phyloP scores from a whole-genome alignment of 92 coral and sea anemone genomes.

The Porites cylindrica region DNA sequence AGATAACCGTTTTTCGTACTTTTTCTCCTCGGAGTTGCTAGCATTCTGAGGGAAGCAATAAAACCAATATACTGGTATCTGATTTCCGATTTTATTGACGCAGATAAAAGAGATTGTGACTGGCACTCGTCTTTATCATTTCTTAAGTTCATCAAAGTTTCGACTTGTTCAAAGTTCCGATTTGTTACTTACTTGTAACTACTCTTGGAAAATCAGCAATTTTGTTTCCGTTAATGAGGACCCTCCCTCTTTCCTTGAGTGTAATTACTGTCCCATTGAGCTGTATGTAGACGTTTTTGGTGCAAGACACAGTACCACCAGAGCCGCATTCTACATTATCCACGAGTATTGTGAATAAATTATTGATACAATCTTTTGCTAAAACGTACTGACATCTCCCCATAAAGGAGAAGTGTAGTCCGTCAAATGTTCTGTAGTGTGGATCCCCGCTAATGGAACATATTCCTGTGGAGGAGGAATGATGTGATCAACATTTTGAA shows the following conservation, averaged over 20 bases:
- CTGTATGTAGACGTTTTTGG: constrained; percentile 65
- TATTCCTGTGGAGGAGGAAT: constrained; percentile 51
- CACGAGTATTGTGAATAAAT: constrained; percentile 80
- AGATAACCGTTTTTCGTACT: too few relatives aligned
- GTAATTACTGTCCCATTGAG: constrained; percentile 72
- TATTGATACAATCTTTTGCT: constrained; percentile 79
- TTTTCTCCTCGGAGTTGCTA: too few relatives aligned
- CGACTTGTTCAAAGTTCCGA: too few relatives aligned
- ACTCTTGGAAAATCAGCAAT: constrained; percentile 63
- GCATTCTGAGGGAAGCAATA: too few relatives aligned
- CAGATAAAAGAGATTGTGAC: too few relatives aligned
- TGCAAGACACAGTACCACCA: constrained; percentile 73
- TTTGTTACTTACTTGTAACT: constrained; percentile 60
- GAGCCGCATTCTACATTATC: constrained; percentile 82
- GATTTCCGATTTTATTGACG: too few relatives aligned
- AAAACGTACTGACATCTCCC: constrained; percentile 86
- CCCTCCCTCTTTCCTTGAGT: constrained; percentile 69
- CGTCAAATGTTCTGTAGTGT: constrained; percentile 95
- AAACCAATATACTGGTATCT: too few relatives aligned
- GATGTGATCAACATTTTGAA: not conserved
- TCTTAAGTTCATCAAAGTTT: too few relatives aligned
- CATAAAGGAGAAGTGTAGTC: constrained; percentile 77
- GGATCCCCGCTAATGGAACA: constrained; percentile 91
- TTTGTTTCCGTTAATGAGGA: constrained; percentile 60
- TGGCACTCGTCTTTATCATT: too few relatives aligned